These are phyloP conservation scores for Hoplostethus atlanticus DNA, from an alignment of 2,797 vertebrate species.

Conservation along the genomic window DNA sequence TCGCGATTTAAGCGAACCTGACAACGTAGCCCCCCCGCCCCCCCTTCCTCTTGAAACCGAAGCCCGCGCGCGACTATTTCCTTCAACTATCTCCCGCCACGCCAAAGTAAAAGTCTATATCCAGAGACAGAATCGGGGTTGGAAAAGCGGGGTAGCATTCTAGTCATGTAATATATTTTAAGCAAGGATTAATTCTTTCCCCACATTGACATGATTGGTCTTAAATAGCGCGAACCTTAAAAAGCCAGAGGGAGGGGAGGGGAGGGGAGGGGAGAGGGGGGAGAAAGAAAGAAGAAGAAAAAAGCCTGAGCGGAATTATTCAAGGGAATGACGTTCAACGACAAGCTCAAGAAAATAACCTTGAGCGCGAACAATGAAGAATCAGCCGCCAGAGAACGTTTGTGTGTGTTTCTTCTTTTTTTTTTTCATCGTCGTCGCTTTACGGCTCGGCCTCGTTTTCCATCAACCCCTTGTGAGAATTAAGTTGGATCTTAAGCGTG, in stretches of 20 bases:
- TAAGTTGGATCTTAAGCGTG: conserved; percentile 87
- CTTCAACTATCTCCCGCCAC: conserved; percentile 65
- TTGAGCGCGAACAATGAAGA: conserved; percentile 84
- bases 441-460: conserved; percentile 77
- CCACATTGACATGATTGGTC: conserved; percentile 82
- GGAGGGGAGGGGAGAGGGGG: too few species aligned
- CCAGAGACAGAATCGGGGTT: conserved; percentile 70
- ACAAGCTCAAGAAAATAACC: conserved; percentile 83
- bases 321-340: conserved; percentile 75
- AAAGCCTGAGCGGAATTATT: conserved; percentile 80
- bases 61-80: conserved; percentile 58
- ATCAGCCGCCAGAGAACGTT: conserved; percentile 80
- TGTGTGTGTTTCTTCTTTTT: conserved; percentile 63
- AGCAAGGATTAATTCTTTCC: conserved; percentile 80
- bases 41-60: conserved; percentile 51
- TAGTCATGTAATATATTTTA: conserved; percentile 79
- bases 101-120: conserved; percentile 67
- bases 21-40: conserved; percentile 51
- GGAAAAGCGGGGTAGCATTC: conserved; percentile 68
- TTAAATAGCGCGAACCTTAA: conserved; percentile 83
- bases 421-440: conserved; percentile 72
- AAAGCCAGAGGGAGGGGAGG: conserved; percentile 67
- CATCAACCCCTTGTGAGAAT: conserved; percentile 81
- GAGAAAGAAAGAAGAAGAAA: not conserved
- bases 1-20: conserved; percentile 56